Evolutionary conservation across 2,797 vertebrate genomes (phyloP).

Genomic region (Carcharodon carcharias): DNA sequence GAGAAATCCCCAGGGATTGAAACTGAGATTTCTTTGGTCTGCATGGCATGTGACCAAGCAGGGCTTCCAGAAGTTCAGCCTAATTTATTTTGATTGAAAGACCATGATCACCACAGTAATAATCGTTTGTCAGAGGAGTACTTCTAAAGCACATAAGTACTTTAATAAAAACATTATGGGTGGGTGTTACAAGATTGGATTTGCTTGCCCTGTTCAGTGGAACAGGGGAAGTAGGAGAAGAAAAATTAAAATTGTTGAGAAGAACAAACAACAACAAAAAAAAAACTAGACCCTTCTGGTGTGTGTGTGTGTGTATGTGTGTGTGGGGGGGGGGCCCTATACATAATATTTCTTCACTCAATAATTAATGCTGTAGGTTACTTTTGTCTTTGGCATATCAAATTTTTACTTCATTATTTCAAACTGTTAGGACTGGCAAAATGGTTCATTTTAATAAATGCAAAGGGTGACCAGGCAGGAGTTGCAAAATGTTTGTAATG

Average conservation of each 20-base stretch:
- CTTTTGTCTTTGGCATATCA: neutral
- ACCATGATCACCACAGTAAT: no score
- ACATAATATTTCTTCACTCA: no score
- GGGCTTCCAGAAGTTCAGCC: no score
- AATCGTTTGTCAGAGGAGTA: neutral
- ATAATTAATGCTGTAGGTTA: neutral
- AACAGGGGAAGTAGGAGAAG: neutral
- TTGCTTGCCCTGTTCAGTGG: neutral
- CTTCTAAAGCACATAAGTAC: neutral
- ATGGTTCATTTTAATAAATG: neutral
- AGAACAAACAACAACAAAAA: neutral
- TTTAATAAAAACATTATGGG: neutral
- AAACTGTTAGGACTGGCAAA: neutral
- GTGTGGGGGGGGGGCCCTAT: no score
- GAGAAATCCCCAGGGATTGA: no score
- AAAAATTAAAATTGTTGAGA: neutral
- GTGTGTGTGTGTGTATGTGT: no score
- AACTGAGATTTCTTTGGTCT: no score
- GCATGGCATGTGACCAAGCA: no score
- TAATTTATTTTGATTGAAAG: no score
- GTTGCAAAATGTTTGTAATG: neutral
- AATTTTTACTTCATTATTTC: neutral
- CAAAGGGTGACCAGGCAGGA: neutral
- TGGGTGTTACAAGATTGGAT: neutral
- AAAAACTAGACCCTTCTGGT: neutral